phyloP scores from a whole-genome alignment of 2,888 invertebrate genomes.

The Zygothrica quintamaculata region DNA sequence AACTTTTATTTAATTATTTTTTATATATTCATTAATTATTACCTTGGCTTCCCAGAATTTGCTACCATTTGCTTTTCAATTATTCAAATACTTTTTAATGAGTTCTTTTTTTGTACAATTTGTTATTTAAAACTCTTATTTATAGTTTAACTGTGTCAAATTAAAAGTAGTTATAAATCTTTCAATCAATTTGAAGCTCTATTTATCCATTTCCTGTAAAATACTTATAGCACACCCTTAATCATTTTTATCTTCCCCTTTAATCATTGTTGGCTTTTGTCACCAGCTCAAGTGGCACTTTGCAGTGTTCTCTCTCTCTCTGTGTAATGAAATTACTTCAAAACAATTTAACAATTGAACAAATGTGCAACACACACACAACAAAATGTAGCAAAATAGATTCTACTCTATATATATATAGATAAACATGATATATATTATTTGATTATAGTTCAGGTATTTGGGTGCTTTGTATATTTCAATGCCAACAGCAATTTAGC shows the following conservation, averaged over 20 bases:
- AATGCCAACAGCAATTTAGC: conserved; percentile 69
- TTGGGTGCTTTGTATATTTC: conserved; percentile 31
- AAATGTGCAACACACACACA: conserved; percentile 47
- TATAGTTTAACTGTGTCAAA: too few species aligned
- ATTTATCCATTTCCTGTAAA: conserved; percentile 41
- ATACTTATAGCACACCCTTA: conserved; percentile 23
- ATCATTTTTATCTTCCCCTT: conserved; percentile 42
- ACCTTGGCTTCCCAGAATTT: too few species aligned
- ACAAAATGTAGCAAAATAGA: too few species aligned
- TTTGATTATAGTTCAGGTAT: conserved; percentile 60
- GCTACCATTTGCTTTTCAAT: too few species aligned
- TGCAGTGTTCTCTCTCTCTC: conserved; percentile 13
- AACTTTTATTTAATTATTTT: too few species aligned
- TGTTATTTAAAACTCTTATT: too few species aligned
- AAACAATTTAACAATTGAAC: conserved; percentile 68
- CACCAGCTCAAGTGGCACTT: conserved; percentile 37
- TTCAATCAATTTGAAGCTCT: conserved; percentile 13
- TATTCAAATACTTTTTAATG: too few species aligned
- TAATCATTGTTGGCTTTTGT: conserved; percentile 36
- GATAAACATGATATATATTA: too few species aligned
- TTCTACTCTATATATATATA: too few species aligned
- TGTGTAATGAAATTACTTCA: conserved; percentile 72
- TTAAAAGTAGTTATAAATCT: too few species aligned
- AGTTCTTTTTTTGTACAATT: too few species aligned
- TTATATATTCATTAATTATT: too few species aligned